These are phyloP conservation scores for Oreortyx pictus DNA, from an alignment of 2,797 vertebrate species.

Conservation along the genomic window DNA sequence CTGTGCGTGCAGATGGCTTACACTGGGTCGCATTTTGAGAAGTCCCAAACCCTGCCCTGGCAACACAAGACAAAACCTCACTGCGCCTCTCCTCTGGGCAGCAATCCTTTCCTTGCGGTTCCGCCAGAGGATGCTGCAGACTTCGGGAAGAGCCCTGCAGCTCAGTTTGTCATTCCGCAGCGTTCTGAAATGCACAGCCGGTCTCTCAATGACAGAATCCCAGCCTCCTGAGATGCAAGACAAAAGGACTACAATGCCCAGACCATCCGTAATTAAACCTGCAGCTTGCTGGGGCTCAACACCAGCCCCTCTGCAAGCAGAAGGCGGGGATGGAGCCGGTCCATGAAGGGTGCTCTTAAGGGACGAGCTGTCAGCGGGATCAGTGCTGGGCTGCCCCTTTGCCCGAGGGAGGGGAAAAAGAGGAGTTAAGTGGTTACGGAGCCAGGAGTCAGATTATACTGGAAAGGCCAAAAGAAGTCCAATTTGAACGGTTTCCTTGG, in stretches of 20 bases:
- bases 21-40: neutral
- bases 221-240: rapidly evolving
- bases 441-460: neutral
- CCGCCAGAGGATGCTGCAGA: constrained; percentile 69
- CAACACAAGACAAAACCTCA: neutral
- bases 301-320: neutral
- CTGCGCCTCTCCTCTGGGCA: rapidly evolving
- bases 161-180: neutral
- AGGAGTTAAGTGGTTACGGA: neutral
- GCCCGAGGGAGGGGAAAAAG: neutral
- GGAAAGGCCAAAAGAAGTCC: neutral
- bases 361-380: neutral
- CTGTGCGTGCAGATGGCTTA: neutral
- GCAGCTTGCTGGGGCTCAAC: neutral
- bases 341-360: neutral
- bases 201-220: neutral
- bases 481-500: neutral
- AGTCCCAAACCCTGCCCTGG: too few species aligned
- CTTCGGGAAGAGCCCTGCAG: neutral
- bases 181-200: neutral
- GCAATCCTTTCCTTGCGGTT: neutral
- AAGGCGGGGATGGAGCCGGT: neutral
- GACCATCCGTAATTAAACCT: too few species aligned
- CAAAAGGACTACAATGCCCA: rapidly evolving
- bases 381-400: neutral